Evolutionary conservation across 1,140 invertebrate genomes (phyloP), one percentile per base, ranked within the genome.

Genomic region (Megalonaias nervosa): DNA sequence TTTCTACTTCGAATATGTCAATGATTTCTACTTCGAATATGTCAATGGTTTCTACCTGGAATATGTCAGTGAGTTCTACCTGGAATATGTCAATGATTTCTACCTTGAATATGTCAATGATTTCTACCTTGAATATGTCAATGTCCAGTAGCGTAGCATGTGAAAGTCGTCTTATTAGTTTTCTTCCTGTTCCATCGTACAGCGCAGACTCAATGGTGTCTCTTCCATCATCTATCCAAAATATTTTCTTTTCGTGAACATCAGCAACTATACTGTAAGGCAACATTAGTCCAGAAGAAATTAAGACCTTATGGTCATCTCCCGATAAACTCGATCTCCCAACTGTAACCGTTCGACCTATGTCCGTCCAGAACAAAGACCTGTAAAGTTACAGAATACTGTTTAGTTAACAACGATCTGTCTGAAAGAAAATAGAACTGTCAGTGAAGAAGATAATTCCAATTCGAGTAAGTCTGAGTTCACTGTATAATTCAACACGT

Each of bases 321-420:
- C 75, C 75, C 3, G 17, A 57, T n/a, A 56, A 26, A 15, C 57
- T 31, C 6, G 61, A 16, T 26, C 75, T 62, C 38, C 67, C 69
- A 38, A 77, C 71, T 38, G 71, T 77, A 2, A 70, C 55, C 66
- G 38, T 15, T 14, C 12, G 16, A n/a, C 75, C 75, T 17, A 38
- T 59, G 61, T 77, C 75, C 19, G 60, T 23, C 68, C 68, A 71
- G 19, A 77, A 77, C 62, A 77, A 38, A 2, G 67, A n/a, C 31
- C 75, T 77, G n/a, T 16, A 21, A 61, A 31, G 26, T 31, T 31
- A 31, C 1, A 31, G 4, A 31, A 2, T 31, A 31, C 1, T 31
- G 26, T 31, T 31, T 2, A 31, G 26, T 31, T 31, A 31, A 31
- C 4, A 31, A 31, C 26, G 26, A 31, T 31, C 26, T 31, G 26